A percentile compares a stretch with the other conserved stretches of the same genome.
These are phyloP conservation scores for Exocentrus adspersus DNA, from an alignment of 2,888 invertebrate species.

Conservation along the genomic window DNA sequence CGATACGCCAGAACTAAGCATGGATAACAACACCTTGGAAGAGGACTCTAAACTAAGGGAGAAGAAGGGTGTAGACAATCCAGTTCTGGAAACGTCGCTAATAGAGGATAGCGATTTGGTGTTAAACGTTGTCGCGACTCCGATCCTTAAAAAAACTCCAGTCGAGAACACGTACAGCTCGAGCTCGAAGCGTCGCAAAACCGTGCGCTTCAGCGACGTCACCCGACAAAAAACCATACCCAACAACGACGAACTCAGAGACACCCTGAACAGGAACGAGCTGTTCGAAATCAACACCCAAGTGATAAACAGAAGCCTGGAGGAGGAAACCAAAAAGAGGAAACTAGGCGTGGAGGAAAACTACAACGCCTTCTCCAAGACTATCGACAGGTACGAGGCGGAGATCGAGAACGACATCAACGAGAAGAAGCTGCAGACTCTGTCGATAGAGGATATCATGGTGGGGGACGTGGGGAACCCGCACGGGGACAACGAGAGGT, in stretches of 20 bases:
- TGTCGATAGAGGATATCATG: slow-evolving; percentile 46
- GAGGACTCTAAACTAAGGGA: no score
- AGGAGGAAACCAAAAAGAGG: slow-evolving; percentile 40
- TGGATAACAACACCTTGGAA: no score
- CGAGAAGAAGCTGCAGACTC: slow-evolving; percentile 51
- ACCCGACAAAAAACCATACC: slow-evolving; percentile 55
- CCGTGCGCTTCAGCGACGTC: slow-evolving; percentile 54
- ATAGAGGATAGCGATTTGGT: slow-evolving; percentile 46
- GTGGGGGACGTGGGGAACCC: slow-evolving; percentile 54
- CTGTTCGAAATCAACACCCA: slow-evolving; percentile 30
- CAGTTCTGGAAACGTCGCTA: no score
- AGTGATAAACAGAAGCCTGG: slow-evolving; percentile 41
- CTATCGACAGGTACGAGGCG: slow-evolving; percentile 57
- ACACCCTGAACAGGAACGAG: slow-evolving; percentile 33
- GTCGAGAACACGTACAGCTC: slow-evolving; percentile 19
- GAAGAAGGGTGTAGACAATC: no score
- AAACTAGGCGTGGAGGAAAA: slow-evolving; percentile 51
- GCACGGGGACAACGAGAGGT: slow-evolving; percentile 49
- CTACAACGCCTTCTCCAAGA: slow-evolving; percentile 50
- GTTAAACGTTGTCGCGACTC: slow-evolving; percentile 50
- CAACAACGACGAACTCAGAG: slow-evolving; percentile 47
- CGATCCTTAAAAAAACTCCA: slow-evolving; percentile 30
- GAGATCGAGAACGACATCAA: slow-evolving; percentile 62
- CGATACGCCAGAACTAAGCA: no score
- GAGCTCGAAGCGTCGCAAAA: slow-evolving; percentile 41